These are phyloP conservation scores for Scelioninae gen. 1 DNA, from an alignment of 2,888 invertebrate genomes.

Conservation along the genomic window DNA sequence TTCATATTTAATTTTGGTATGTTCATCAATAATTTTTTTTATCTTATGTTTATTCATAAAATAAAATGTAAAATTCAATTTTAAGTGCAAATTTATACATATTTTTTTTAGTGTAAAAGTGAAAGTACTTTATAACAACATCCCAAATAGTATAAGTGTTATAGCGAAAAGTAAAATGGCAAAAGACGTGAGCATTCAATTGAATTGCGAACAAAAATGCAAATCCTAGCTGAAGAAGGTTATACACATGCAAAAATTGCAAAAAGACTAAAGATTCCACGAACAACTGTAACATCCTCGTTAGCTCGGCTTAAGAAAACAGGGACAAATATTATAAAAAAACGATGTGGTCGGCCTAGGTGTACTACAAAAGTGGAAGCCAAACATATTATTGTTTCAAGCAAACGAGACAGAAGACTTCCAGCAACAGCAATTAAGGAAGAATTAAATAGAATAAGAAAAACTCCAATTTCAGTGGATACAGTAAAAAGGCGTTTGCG, in stretches of 20 bases:
- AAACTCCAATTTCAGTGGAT: constrained; percentile 30
- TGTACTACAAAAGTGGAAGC: constrained; percentile 9
- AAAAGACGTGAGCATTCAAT: constrained; percentile 7
- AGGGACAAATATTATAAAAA: constrained; percentile 30
- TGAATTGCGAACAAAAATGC: constrained; percentile 6
- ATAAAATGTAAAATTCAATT: constrained; percentile 20
- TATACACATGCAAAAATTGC: constrained; percentile 26
- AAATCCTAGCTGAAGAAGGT: constrained; percentile 26
- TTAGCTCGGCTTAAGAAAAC: constrained; percentile 27
- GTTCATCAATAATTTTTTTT: constrained; percentile 34
- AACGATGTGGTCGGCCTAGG: constrained; percentile 26
- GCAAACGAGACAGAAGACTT: constrained; percentile 35
- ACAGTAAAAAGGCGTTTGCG: constrained; percentile 28
- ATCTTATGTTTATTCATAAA: constrained; percentile 27
- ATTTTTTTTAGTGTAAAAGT: constrained; percentile 28
- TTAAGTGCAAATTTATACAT: constrained; percentile 28
- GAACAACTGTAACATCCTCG: constrained; percentile 23
- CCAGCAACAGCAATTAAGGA: constrained; percentile 19
- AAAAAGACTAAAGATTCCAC: constrained; percentile 33
- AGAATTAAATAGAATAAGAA: constrained; percentile 42
- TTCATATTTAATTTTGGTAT: constrained; percentile 30
- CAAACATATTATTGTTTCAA: constrained; percentile 23
- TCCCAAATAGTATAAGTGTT: constrained; percentile 15
- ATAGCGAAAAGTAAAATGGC: constrained; percentile 1
- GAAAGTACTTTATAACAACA: constrained; percentile 4